These are phyloP conservation scores for Oligia fasciuncula DNA, from an alignment of 2,888 invertebrate genomes.

Conservation along the genomic window DNA sequence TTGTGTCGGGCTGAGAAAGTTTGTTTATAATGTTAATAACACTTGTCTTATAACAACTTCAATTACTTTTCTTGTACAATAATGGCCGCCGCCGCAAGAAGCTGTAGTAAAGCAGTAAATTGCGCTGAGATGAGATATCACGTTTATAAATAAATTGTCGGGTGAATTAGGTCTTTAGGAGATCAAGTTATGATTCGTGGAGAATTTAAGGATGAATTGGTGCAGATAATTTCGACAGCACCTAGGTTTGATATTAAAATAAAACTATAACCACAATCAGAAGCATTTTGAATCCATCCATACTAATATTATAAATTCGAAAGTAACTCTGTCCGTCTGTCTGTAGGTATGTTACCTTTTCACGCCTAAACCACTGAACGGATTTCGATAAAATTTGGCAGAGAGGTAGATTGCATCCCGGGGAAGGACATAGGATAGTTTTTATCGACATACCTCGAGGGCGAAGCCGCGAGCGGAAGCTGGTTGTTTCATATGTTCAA, in stretches of 20 bases:
- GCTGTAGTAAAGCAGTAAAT: slow-evolving; percentile 66
- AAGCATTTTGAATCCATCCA: not conserved
- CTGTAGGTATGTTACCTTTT: too few relatives aligned
- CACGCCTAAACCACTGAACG: too few relatives aligned
- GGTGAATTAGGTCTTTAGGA: slow-evolving; percentile 14
- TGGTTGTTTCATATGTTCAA: not conserved
- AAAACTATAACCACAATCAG: not conserved
- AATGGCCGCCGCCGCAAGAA: slow-evolving; percentile 69
- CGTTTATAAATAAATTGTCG: slow-evolving; percentile 46
- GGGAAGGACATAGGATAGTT: too few relatives aligned
- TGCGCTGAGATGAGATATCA: slow-evolving; percentile 65
- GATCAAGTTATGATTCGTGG: not conserved
- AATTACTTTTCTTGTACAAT: slow-evolving; percentile 82
- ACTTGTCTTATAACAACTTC: slow-evolving; percentile 79
- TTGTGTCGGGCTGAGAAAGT: slow-evolving; percentile 82
- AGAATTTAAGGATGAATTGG: not conserved
- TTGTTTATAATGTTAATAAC: slow-evolving; percentile 82
- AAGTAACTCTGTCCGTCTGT: too few relatives aligned
- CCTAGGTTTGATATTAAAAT: not conserved
- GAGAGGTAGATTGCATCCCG: too few relatives aligned
- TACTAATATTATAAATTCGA: too few relatives aligned
- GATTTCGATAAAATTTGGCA: too few relatives aligned
- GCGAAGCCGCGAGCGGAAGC: too few relatives aligned
- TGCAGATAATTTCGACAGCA: not conserved
- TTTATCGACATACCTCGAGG: too few relatives aligned